phyloP scores from a whole-genome alignment of 2,888 invertebrate genomes.

The Branchipolynoe longqiensis region DNA sequence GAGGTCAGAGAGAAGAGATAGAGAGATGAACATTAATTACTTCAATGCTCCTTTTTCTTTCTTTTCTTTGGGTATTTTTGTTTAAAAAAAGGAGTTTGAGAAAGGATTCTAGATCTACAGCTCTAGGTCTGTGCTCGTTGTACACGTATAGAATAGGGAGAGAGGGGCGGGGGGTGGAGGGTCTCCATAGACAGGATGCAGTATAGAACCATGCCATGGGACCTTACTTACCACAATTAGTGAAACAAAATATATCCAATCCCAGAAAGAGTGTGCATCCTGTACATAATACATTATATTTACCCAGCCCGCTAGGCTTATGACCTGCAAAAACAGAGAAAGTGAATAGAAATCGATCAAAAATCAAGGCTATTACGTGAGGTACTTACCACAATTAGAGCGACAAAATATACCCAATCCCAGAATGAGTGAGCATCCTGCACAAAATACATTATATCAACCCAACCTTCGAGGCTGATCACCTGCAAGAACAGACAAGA shows the following conservation, averaged over 20 bases:
- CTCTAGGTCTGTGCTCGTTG: conserved; percentile 48
- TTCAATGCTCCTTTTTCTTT: conserved; percentile 35
- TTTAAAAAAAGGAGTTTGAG: no score
- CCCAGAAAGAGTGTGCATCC: conserved; percentile 99
- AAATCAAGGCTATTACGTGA: background rate
- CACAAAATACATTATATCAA: conserved; percentile 99
- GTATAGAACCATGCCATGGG: conserved; percentile 54
- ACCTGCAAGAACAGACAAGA: no score
- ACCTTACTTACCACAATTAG: conserved; percentile 94
- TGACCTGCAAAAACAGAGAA: conserved; percentile 88
- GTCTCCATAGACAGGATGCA: conserved; percentile 55
- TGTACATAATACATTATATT: conserved; percentile 99
- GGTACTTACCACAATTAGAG: conserved; percentile 96
- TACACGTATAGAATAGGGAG: conserved; percentile 40
- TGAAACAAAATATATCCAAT: conserved; percentile 99
- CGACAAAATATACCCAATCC: conserved; percentile 99
- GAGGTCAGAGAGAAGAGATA: conserved; percentile 32
- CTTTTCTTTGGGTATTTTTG: no score
- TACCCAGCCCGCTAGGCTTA: conserved; percentile 99
- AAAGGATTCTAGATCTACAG: conserved; percentile 53
- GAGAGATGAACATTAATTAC: conserved; percentile 17
- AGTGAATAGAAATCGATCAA: conserved; percentile 57
- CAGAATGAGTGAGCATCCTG: conserved; percentile 99
- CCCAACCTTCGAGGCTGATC: conserved; percentile 99
- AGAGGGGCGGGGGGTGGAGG: no score